Evolutionary conservation across 2,797 vertebrate genomes (phyloP), one percentile per base, ranked within the genome.

Genomic region (Gallirallus australis): DNA sequence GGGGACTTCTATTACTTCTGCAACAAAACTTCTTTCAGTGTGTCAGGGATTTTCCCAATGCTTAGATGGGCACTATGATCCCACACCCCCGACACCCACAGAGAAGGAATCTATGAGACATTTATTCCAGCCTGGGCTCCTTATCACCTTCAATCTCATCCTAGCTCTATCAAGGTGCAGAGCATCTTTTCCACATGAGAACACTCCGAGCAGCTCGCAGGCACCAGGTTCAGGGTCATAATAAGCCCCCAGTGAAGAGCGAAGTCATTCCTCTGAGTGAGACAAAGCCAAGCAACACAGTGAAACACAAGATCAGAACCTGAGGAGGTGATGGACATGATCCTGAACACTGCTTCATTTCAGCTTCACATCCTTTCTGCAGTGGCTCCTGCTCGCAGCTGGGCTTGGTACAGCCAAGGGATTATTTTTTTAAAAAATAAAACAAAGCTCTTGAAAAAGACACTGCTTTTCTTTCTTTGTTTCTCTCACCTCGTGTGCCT

Each of bases 321-420:
- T 0, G 0, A 37, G 45, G 86, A 93, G 68, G 90, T 94, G 90
- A 93, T 65, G 0, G 89, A 89, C 86, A 88, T 7, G 90, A 92
- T 80, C 56, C 68, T 63, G 86, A 95, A 73, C 83, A 19, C 94
- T 94, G 88, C 19, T 94, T 91, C 68, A 25, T 85, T 95, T 91
- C 96, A 94, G 60, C 89, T 96, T 91, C 84, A 93, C 86, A 53
- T 87, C 92, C 90, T 77, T 91, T 88, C 73, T 72, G 82, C 52
- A 87, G 56, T 17, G 42, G 86, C 87, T 96, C 82, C 88, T 94
- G 91, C 85, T 90, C 80, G 76, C 93, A 93, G 91, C 88, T 96
- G 93, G 30, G 81, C 89, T 95, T 90, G 94, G 35, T 95, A 90
- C 90, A 93, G 80, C 12, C 73, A 57, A 47, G 86, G 83, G 59